Evolutionary conservation across 2,113 vertebrate genomes (phyloP).

Genomic region (Panthera tigris): DNA sequence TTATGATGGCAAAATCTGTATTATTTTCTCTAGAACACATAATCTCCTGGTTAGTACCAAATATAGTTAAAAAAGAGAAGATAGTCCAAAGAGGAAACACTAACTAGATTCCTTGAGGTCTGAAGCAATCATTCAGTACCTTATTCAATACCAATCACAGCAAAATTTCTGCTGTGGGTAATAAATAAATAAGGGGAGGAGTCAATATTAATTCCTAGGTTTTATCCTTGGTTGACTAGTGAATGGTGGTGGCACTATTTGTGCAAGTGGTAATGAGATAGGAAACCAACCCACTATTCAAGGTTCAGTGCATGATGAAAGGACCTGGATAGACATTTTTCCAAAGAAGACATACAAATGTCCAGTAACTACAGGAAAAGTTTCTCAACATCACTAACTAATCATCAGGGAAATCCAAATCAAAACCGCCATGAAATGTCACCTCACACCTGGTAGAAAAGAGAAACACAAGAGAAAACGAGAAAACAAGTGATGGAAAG

Average conservation of each 20-base stretch:
- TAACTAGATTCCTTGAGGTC: background rate
- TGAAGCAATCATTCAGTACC: background rate
- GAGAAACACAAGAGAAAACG: background rate
- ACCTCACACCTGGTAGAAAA: background rate
- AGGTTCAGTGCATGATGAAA: background rate
- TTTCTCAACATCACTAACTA: background rate
- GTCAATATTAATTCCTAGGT: background rate
- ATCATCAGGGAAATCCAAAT: background rate
- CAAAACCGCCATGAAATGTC: background rate
- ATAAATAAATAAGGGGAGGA: background rate
- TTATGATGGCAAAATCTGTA: background rate
- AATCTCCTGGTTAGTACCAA: background rate
- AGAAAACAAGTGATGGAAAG: background rate
- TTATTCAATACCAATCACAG: background rate
- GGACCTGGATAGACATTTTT: background rate
- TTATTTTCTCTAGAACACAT: background rate
- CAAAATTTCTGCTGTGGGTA: background rate
- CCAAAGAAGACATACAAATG: background rate
- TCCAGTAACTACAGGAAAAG: background rate
- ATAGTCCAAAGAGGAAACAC: background rate
- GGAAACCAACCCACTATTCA: background rate
- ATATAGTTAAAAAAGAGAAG: background rate
- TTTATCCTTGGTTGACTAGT: background rate
- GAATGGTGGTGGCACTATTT: background rate
- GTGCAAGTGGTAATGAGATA: background rate